Evolutionary conservation across 2,888 invertebrate species (phyloP).

Genomic region (Sussaba pulchella): DNA sequence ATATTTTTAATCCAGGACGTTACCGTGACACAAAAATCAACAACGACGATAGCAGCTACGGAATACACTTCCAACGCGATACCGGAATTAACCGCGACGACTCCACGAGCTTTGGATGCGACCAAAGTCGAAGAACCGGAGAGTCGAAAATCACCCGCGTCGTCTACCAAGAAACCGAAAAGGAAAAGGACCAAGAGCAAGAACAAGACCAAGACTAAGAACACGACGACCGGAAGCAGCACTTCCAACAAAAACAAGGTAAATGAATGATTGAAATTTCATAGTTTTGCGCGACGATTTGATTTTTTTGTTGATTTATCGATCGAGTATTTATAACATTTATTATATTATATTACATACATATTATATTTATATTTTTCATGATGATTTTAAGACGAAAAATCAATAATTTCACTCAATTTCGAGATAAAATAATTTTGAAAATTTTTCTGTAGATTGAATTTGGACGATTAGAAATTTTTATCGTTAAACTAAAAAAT

Average conservation of each 20-base stretch:
- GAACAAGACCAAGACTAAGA: slow-evolving; percentile 68
- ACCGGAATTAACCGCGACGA: slow-evolving; percentile 57
- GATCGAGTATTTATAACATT: too few species aligned
- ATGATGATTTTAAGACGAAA: too few species aligned
- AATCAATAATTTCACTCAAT: too few species aligned
- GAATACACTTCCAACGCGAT: slow-evolving; percentile 37
- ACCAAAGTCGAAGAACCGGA: slow-evolving; percentile 32
- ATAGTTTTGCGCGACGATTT: too few species aligned
- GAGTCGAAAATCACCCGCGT: slow-evolving; percentile 60
- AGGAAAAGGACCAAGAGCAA: slow-evolving; percentile 79
- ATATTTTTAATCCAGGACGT: slow-evolving; percentile 42
- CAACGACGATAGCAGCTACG: slow-evolving; percentile 46
- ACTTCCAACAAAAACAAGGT: slow-evolving; percentile 84
- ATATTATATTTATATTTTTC: too few species aligned
- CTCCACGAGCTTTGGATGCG: slow-evolving; percentile 36
- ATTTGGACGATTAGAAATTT: too few species aligned
- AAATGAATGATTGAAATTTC: slow-evolving; percentile 1
- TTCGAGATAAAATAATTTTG: too few species aligned
- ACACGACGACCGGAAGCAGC: slow-evolving; percentile 60
- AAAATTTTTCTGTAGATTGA: too few species aligned
- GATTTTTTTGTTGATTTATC: too few species aligned
- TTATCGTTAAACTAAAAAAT: too few species aligned
- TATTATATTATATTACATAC: too few species aligned
- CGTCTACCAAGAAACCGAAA: slow-evolving; percentile 82
- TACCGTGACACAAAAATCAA: slow-evolving; percentile 19